These are phyloP conservation scores for Scylla paramamosain DNA, from an alignment of 1,140 invertebrate genomes.

Conservation along the genomic window DNA sequence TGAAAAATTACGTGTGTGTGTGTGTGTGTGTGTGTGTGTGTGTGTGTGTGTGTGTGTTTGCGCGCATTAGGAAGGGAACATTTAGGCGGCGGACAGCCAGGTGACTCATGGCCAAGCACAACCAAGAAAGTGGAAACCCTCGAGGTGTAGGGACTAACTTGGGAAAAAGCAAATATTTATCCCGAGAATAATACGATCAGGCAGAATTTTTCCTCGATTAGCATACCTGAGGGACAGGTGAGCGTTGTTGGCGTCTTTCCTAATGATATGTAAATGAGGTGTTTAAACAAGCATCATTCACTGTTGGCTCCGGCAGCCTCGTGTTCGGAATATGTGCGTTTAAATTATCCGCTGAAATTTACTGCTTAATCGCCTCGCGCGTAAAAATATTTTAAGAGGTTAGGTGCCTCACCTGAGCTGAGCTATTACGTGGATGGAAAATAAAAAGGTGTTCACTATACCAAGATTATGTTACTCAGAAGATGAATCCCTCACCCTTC, in stretches of 20 bases:
- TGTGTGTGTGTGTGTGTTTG: too few species aligned
- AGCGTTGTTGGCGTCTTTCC: not conserved
- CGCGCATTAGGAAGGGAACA: too few species aligned
- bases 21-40: too few species aligned
- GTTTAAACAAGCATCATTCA: slow-evolving; percentile 6
- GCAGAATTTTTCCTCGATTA: not conserved
- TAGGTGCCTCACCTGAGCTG: not conserved
- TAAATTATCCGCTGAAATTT: slow-evolving; percentile 3
- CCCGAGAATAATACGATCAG: not conserved
- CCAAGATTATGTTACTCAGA: too few species aligned
- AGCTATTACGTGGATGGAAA: too few species aligned
- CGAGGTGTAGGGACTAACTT: too few species aligned
- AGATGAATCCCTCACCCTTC: not conserved
- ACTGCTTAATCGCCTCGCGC: slow-evolving; percentile 9
- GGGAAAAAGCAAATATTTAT: too few species aligned
- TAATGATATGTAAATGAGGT: slow-evolving; percentile 24
- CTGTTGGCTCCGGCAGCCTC: not conserved
- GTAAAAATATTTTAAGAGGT: not conserved
- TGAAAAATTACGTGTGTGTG: too few species aligned
- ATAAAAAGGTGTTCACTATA: too few species aligned
- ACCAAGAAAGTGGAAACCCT: too few species aligned
- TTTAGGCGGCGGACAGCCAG: too few species aligned
- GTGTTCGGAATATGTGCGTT: slow-evolving; percentile 13
- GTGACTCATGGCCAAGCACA: too few species aligned
- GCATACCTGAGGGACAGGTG: not conserved